A percentile compares a stretch with the other conserved stretches of the same genome.
phyloP scores from a whole-genome alignment of 2,888 invertebrate species.

The Timandra comae region DNA sequence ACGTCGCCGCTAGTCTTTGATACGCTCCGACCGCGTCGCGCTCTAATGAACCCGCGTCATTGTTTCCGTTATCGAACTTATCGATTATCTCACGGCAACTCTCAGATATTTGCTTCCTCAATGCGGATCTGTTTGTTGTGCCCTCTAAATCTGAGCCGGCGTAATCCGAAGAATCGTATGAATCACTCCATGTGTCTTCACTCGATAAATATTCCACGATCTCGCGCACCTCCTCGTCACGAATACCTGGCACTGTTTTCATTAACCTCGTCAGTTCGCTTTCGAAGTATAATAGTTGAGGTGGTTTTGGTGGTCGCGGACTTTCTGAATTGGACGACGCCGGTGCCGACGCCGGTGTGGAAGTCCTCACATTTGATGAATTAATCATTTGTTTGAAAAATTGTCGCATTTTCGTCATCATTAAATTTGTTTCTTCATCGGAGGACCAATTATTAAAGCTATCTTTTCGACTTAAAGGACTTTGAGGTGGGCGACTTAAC shows the following conservation, averaged over 20 bases:
- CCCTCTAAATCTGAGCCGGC: slow-evolving; percentile 92
- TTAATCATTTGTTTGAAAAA: slow-evolving; percentile 95
- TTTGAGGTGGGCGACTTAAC: slow-evolving; percentile 69
- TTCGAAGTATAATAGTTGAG: slow-evolving; percentile 92
- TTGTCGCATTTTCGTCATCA: slow-evolving; percentile 96
- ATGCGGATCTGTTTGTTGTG: slow-evolving; percentile 79
- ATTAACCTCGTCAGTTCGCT: slow-evolving; percentile 91
- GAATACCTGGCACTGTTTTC: slow-evolving; percentile 94
- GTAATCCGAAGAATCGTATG: slow-evolving; percentile 94
- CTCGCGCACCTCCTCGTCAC: slow-evolving; percentile 92
- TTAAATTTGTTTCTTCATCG: slow-evolving; percentile 94
- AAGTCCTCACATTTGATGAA: slow-evolving; percentile 71
- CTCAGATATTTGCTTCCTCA: slow-evolving; percentile 91
- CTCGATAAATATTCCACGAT: slow-evolving; percentile 95
- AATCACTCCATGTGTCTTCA: slow-evolving; percentile 96
- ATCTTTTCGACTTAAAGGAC: slow-evolving; percentile 86
- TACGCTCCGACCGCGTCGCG: slow-evolving; percentile 92
- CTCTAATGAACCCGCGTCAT: slow-evolving; percentile 75
- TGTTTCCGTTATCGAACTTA: slow-evolving; percentile 87
- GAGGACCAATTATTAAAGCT: slow-evolving; percentile 97
- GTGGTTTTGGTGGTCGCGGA: slow-evolving; percentile 84
- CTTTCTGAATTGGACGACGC: slow-evolving; percentile 77
- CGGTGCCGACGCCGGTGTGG: slow-evolving; percentile 75
- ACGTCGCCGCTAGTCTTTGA: slow-evolving; percentile 88
- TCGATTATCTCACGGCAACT: slow-evolving; percentile 92